A percentile compares a stretch with the other conserved stretches of the same genome.
phyloP scores from a whole-genome alignment of 2,888 invertebrate genomes.

The Steromphala cineraria region DNA sequence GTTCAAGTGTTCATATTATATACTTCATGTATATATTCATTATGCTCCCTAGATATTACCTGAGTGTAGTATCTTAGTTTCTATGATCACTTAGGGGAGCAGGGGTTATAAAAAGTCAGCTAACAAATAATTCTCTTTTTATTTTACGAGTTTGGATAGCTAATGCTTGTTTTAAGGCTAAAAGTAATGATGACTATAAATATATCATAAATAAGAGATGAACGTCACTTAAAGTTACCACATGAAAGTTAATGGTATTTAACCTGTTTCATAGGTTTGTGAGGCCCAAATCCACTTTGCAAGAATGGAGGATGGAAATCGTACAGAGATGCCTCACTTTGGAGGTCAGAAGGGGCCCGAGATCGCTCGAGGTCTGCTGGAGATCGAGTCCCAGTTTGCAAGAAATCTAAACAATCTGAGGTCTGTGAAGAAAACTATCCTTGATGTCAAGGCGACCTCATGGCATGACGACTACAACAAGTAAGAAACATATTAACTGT shows the following conservation, averaged over 20 bases:
- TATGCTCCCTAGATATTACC: too few relatives aligned
- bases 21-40: too few relatives aligned
- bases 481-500: conserved; percentile 40
- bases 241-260: background rate
- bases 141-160: too few relatives aligned
- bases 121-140: too few relatives aligned
- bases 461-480: conserved; percentile 85
- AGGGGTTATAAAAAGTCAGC: too few relatives aligned
- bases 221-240: too few relatives aligned
- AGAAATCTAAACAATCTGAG: conserved; percentile 81
- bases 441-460: conserved; percentile 77
- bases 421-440: conserved; percentile 78
- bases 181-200: too few relatives aligned
- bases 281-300: conserved; percentile 92
- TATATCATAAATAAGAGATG: too few relatives aligned
- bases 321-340: conserved; percentile 84
- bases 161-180: too few relatives aligned
- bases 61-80: too few relatives aligned
- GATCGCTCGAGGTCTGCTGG: conserved; percentile 73
- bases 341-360: conserved; percentile 81
- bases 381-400: conserved; percentile 85
- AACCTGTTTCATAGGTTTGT: conserved; percentile 80
- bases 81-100: too few relatives aligned
- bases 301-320: conserved; percentile 82
- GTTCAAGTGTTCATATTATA: too few relatives aligned